A percentile compares a stretch with the other conserved stretches of the same genome.
phyloP scores from a whole-genome alignment of 2,113 vertebrate genomes.

The Drymodes brunneopygia region DNA sequence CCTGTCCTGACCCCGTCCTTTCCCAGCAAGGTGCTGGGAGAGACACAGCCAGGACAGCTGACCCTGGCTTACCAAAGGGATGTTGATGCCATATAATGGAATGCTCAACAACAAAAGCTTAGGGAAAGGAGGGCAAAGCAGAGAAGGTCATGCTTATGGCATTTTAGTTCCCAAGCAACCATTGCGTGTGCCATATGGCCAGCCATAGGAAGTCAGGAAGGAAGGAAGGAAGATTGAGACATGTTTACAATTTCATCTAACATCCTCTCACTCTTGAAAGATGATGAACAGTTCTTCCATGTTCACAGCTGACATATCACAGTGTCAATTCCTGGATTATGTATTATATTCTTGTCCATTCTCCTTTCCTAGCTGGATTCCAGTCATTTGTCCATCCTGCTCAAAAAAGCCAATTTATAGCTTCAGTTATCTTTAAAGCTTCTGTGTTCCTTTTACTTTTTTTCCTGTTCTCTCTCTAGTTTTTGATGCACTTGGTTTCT shows the following conservation, averaged over 20 bases:
- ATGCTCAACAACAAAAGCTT: not conserved
- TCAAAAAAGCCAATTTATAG: not conserved
- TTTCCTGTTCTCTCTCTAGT: not conserved
- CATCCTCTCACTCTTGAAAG: not conserved
- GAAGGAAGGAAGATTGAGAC: not conserved
- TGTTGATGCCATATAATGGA: not conserved
- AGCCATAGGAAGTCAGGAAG: not conserved
- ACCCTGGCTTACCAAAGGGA: not conserved
- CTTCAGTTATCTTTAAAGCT: not conserved
- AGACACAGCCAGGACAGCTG: not conserved
- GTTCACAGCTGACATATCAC: not conserved
- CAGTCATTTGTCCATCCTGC: not conserved
- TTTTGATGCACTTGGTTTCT: not conserved
- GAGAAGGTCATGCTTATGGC: not conserved
- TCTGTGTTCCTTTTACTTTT: not conserved
- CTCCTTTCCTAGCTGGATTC: not conserved
- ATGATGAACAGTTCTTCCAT: not conserved
- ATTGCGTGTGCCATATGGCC: not conserved
- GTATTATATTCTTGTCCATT: not conserved
- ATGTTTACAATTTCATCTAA: not conserved
- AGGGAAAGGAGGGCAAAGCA: not conserved
- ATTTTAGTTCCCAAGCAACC: not conserved
- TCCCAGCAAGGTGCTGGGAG: not conserved
- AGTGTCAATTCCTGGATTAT: not conserved
- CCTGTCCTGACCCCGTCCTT: not conserved